Base-by-base conservation (phyloP, 2,888 invertebrate species). In the Eupithecia vulgata region DNA sequence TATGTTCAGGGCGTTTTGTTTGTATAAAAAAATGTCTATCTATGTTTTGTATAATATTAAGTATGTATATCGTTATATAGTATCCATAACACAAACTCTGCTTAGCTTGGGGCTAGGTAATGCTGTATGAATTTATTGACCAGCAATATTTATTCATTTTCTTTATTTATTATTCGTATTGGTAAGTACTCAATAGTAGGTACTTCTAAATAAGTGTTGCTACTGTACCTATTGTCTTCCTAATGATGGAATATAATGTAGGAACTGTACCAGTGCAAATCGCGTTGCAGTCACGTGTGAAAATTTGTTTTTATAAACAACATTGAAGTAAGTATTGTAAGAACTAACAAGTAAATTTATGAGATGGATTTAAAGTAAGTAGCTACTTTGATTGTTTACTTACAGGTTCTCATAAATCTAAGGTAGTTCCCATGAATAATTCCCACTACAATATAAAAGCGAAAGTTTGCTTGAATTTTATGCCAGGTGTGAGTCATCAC, bases 251-350 rank as follows among this genome's bases (percentile, higher is more conserved):
- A 17, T 61, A 17, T n/a, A n/a, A n/a, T 12, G 3, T 59, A 59
- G 17, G 10, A 61, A 34, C 21, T 30, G 10, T 34, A 61, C 15
- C 52, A 57, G 12, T 13, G 12, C 13, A 57, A 57, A 37, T 64
- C 12, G 30, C 17, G 34, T 61, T 64, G 62, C 35, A n/a, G 34
- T 35, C 1, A 64, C 62, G 62, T 64, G 62, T 35, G 62, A 64
- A 64, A 64, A 64, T 64, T 3, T 37, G 37, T 64, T 64, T n/a
- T 64, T 35, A 5, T 34, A 34, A 61, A 15, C 34, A 34, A 35
- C 61, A 35, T 8, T 17, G 17, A 34, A 30, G 15, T 35, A 5
- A 17, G n/a, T 3, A 35, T 25, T 57, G 25, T 35, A 37, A 64
- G 35, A 62, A 64, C 37, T 35, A 37, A 35, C 37, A 64, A 37